Evolutionary conservation across 2,888 invertebrate genomes (phyloP), one percentile per base, ranked within the genome.

Genomic region (Tenthredo notha): DNA sequence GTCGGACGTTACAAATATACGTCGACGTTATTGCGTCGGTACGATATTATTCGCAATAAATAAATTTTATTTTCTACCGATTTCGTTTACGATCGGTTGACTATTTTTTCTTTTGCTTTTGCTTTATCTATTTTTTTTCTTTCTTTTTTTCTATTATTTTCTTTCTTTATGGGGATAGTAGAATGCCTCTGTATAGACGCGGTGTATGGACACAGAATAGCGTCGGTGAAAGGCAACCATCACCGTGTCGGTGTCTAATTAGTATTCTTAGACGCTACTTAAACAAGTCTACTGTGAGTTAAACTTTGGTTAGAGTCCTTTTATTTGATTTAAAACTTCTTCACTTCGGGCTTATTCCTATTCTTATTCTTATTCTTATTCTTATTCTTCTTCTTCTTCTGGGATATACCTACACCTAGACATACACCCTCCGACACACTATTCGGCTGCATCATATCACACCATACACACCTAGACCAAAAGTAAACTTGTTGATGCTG

Each of bases 251-350:
- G 83, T 83, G 75, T 50, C 84, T 84, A 84, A 84, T 84, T 84
- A 84, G 84, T 78, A 84, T 84, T 84, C 84, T 65, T 78, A 78
- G 84, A 67, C 77, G 77, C 84, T 84, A 43, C 84, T 84, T 78
- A 84, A 84, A 84, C 84, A 84, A 84, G 84, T 78, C 65, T 78
- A 84, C 84, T 47, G 77, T 67, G 77, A 75, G 84, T 77, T 75
- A 67, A 84, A 37, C 77, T 84, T 84, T 84, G 75, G 84, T 84
- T 78, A 78, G 84, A 77, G 61, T 40, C 77, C 84, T 84, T 84
- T 84, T 84, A 78, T 84, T 84, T 84, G 84, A 84, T 72, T 75
- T 78, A 78, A 78, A 75, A 65, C 84, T 61, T 77, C 75, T 80
- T 80, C 18, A 80, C 80, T 80, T 61, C 80, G 80, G 80, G 80